phyloP scores from a whole-genome alignment of 2,888 invertebrate genomes.

The Calameuta pallipes region DNA sequence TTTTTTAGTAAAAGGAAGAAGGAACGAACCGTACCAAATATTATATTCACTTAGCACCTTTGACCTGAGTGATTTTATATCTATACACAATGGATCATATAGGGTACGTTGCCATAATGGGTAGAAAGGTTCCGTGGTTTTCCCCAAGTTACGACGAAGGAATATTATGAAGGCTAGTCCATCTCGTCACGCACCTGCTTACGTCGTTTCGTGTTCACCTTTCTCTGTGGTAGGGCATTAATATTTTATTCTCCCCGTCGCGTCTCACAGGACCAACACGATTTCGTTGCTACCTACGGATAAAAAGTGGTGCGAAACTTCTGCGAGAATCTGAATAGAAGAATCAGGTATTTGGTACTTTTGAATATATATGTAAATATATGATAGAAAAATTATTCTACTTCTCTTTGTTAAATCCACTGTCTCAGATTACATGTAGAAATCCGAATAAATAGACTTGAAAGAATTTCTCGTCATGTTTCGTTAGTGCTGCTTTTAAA shows the following conservation, averaged over 20 bases:
- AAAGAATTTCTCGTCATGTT: neutral
- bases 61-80: neutral
- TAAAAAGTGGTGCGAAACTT: neutral
- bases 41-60: neutral
- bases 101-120: neutral
- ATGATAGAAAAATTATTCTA: neutral
- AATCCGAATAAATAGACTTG: neutral
- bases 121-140: neutral
- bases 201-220: neutral
- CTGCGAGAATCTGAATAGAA: neutral
- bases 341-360: neutral
- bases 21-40: neutral
- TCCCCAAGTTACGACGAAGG: neutral
- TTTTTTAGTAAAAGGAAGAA: neutral
- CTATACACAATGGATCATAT: neutral
- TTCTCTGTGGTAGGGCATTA: neutral
- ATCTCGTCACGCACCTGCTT: neutral
- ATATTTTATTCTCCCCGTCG: neutral
- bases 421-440: neutral
- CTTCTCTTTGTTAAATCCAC: neutral
- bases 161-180: neutral
- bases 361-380: neutral
- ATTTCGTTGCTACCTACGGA: neutral
- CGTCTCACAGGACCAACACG: neutral
- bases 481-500: neutral